Base-by-base conservation (phyloP, 2,888 invertebrate species). In the Ennomos erosarius region DNA sequence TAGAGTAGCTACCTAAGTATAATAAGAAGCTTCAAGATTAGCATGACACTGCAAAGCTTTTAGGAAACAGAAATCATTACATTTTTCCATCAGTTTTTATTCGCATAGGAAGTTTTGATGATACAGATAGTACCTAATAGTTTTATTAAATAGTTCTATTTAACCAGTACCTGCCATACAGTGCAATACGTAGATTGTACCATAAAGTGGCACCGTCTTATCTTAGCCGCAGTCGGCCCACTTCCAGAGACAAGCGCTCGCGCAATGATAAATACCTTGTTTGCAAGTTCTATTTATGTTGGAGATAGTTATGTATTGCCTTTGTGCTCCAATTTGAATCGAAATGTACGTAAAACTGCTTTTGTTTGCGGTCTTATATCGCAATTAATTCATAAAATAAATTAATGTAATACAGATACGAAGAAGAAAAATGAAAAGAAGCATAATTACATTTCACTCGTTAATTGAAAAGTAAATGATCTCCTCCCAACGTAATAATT, bases 241-340 rank as follows among this genome's bases (percentile, higher is more conserved):
- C 46, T 65, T 64, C 50, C 46, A 56, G 50, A 48, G 38, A 57
- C 57, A 57, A 38, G 50, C 49, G 51, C 49, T 59, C 51, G 55
- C 57, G 58, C 45, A 59, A 57, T 60, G 58, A 61, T 67, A 65
- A 59, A 61, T 61, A 63, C 49, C 48, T 47, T 59, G 56, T 61
- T 55, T 44, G 53, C 56, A 52, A 63, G 55, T 59, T 10, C 49
- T 58, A 56, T n/a, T n/a, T n/a, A n/a, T 59, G 62, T 36, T 40
- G 55, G 42, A 47, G 63, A 64, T 55, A 58, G 59, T 59, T 61
- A 67, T 55, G 45, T 55, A 59, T 53, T 55, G 47, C 26, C 16
- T 47, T 47, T 33, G 52, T 52, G 46, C 33, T 51, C 46, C 9
- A 46, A 11, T 52, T 55, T 55, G 26, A 52, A 59, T 59, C 46